Conservation (phyloP, 2,113 vertebrate genomes). For the Diphyllodes magnificus region DNA sequence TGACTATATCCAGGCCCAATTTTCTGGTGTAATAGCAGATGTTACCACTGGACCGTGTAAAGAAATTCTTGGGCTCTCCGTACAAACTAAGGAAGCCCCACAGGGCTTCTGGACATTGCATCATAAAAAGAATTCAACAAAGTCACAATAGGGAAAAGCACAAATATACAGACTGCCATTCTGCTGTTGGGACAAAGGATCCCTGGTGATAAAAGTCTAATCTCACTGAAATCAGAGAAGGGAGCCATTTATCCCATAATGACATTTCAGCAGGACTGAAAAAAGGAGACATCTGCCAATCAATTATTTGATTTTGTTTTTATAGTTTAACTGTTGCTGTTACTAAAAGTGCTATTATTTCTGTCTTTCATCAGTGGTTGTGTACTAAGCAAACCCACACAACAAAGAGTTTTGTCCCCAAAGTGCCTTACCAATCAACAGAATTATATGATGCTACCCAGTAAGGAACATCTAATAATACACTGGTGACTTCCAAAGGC, state of each 20-base stretch:
- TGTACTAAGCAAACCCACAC: neutral
- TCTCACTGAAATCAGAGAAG: neutral
- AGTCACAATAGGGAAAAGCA: neutral
- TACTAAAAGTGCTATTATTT: neutral
- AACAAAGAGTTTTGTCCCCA: neutral
- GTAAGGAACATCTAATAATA: neutral
- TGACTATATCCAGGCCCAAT: neutral
- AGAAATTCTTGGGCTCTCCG: neutral
- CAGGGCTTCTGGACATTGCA: neutral
- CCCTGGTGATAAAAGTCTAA: neutral
- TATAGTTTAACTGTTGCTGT: neutral
- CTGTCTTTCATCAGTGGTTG: neutral
- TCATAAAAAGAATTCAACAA: neutral
- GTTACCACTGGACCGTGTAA: neutral
- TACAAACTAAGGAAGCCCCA: neutral
- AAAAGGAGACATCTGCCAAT: neutral
- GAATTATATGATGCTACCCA: neutral
- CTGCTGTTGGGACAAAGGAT: neutral
- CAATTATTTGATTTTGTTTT: neutral
- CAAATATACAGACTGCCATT: neutral
- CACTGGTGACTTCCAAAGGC: neutral
- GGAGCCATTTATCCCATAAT: rapidly evolving
- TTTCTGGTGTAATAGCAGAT: neutral
- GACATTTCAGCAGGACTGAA: neutral
- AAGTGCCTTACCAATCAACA: neutral